Conservation (phyloP, 2,113 vertebrate species). For the Chlorodrepanis virens region DNA sequence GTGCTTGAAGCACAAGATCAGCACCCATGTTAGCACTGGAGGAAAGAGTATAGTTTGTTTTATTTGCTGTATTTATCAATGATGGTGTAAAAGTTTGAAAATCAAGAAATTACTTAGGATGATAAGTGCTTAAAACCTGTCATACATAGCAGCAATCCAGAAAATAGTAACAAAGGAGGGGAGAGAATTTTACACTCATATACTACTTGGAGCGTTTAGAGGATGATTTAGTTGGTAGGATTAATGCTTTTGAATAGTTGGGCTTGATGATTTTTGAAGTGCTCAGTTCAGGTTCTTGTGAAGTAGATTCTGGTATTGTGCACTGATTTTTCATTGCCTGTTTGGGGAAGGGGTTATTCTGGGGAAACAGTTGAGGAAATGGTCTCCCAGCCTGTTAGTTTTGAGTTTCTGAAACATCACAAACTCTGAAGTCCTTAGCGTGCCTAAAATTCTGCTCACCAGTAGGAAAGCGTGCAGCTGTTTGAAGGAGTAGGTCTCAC, state of each 20-base stretch:
- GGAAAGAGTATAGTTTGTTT: background rate
- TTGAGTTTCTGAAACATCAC: background rate
- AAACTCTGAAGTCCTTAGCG: background rate
- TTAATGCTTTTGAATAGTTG: background rate
- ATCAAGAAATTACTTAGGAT: background rate
- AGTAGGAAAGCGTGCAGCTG: background rate
- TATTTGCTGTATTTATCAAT: background rate
- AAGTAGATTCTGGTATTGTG: background rate
- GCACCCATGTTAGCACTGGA: background rate
- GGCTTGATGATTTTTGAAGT: background rate
- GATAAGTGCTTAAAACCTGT: background rate
- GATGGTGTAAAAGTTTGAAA: background rate
- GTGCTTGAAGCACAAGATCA: background rate
- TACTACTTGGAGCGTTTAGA: background rate
- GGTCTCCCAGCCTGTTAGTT: background rate
- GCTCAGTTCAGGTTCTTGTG: background rate
- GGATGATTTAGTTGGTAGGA: background rate
- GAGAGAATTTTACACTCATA: background rate
- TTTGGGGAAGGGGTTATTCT: background rate
- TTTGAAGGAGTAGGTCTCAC: background rate
- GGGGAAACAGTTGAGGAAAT: background rate
- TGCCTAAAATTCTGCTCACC: background rate
- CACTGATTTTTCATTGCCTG: background rate
- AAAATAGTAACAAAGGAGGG: background rate
- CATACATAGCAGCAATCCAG: background rate